Evolutionary conservation across 2,888 invertebrate genomes (phyloP).

Genomic region (Parnassius mnemosyne): DNA sequence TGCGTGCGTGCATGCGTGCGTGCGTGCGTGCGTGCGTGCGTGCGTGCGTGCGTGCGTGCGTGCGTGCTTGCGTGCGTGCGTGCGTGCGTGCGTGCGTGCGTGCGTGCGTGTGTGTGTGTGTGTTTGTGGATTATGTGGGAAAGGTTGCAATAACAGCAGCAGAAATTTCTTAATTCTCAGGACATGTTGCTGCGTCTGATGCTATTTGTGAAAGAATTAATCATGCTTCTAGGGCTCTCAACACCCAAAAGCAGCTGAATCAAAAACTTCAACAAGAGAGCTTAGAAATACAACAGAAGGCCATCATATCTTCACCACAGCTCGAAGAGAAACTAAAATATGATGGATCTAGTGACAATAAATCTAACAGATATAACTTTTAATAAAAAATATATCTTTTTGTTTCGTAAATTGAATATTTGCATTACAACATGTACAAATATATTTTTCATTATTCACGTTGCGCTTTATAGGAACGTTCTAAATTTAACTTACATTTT

Average conservation of each 20-base stretch:
- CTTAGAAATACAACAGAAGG: slow-evolving; percentile 69
- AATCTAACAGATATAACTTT: slow-evolving; percentile 16
- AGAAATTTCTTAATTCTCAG: slow-evolving; percentile 77
- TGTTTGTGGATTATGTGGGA: slow-evolving; percentile 81
- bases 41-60: too few species aligned
- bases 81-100: too few species aligned
- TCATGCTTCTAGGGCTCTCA: slow-evolving; percentile 69
- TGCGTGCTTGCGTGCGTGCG: too few species aligned
- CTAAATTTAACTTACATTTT: neutral
- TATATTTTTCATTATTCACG: neutral
- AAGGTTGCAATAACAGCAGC: slow-evolving; percentile 76
- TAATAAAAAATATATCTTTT: too few species aligned
- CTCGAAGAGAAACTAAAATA: slow-evolving; percentile 63
- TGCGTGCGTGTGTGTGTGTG: too few species aligned
- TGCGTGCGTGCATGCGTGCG: too few species aligned
- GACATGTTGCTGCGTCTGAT: slow-evolving; percentile 75
- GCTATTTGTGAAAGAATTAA: slow-evolving; percentile 77
- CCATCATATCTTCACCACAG: slow-evolving; percentile 62
- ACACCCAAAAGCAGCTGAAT: slow-evolving; percentile 64
- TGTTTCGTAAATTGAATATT: neutral
- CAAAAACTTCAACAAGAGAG: slow-evolving; percentile 72
- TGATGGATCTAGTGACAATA: slow-evolving; percentile 35
- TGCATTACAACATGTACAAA: neutral
- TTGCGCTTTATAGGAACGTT: neutral
- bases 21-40: too few species aligned